phyloP scores from a whole-genome alignment of 2,797 vertebrate genomes.

The Cheirogaleus major region DNA sequence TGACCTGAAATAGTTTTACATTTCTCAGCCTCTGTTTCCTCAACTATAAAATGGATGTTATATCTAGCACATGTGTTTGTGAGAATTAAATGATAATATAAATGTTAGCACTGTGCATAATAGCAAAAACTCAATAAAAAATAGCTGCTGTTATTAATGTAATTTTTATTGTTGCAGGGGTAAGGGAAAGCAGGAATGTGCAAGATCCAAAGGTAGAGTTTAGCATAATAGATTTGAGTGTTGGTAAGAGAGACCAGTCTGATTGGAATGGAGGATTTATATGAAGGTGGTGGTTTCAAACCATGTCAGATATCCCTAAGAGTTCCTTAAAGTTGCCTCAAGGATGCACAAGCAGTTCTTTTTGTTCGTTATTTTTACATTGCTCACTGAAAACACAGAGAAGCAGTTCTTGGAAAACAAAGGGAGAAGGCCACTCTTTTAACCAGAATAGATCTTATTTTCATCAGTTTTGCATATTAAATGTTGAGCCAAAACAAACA shows the following conservation, averaged over 20 bases:
- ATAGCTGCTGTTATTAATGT: background rate
- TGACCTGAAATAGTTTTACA: background rate
- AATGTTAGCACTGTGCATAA: background rate
- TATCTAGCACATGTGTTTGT: background rate
- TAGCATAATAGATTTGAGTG: background rate
- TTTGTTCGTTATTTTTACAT: no score
- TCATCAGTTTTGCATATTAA: slow-evolving; percentile 1
- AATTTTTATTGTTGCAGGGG: background rate
- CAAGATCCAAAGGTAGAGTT: background rate
- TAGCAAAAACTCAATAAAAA: background rate
- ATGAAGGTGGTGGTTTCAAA: background rate
- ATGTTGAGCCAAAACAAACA: background rate
- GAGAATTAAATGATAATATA: slow-evolving; percentile 12
- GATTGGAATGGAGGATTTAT: background rate
- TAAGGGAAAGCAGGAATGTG: background rate
- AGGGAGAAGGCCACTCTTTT: background rate
- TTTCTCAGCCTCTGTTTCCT: slow-evolving; percentile 14
- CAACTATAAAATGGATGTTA: background rate
- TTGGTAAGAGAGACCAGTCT: background rate
- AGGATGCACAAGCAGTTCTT: background rate
- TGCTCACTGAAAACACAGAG: no score
- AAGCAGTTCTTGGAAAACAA: no score
- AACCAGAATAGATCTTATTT: background rate
- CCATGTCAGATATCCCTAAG: background rate
- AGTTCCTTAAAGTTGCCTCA: background rate